Conservation (phyloP, 2,888 invertebrate genomes). For the Hoplodrina blanda region DNA sequence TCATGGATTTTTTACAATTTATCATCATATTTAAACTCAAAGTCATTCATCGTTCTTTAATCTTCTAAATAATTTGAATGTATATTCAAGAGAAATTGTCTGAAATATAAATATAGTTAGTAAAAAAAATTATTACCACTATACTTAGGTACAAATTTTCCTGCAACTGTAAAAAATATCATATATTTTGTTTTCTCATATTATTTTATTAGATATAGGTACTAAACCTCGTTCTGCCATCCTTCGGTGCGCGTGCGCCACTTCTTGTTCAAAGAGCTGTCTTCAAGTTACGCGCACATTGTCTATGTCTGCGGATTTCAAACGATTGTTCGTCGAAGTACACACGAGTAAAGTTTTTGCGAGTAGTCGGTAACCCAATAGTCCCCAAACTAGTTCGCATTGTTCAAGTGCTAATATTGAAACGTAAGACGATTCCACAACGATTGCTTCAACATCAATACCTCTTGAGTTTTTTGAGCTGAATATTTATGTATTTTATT, state of each 20-base stretch:
- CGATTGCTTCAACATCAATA: constrained; percentile 27
- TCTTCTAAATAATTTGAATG: too few species aligned
- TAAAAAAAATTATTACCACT: too few species aligned
- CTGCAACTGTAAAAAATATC: neutral
- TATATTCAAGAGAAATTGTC: too few species aligned
- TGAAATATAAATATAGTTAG: too few species aligned
- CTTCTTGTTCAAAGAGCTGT: constrained; percentile 57
- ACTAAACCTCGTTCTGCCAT: constrained; percentile 23
- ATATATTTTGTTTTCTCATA: neutral
- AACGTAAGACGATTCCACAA: constrained; percentile 48
- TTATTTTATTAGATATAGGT: neutral
- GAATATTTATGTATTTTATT: neutral
- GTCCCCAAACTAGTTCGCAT: constrained; percentile 48
- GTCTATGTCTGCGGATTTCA: constrained; percentile 58
- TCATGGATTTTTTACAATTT: too few species aligned
- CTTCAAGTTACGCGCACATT: constrained; percentile 66
- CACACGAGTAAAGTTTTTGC: constrained; percentile 43
- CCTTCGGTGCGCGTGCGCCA: constrained; percentile 58
- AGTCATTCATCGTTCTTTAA: too few species aligned
- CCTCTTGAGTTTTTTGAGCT: neutral
- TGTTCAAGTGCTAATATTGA: constrained; percentile 59
- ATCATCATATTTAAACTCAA: too few species aligned
- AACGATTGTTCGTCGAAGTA: constrained; percentile 48
- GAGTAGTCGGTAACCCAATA: constrained; percentile 58
- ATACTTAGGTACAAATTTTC: too few species aligned